Evolutionary conservation across 2,113 vertebrate species (phyloP), one percentile per base, ranked within the genome.

Genomic region (Gadus macrocephalus): DNA sequence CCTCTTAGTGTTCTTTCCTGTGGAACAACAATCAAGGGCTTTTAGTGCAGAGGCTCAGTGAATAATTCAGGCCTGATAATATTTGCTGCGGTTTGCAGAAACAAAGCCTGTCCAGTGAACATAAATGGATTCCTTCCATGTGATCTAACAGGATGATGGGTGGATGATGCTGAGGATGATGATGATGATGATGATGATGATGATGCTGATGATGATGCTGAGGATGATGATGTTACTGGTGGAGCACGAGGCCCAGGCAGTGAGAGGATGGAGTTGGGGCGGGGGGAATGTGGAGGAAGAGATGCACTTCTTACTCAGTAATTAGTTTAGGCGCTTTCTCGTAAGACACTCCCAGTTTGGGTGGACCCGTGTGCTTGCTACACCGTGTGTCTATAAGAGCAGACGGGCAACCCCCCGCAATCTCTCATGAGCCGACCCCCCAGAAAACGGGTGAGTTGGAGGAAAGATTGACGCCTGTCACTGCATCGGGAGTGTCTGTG

Each of bases 1-100:
- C 81, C 85, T 86, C 83, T 88, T 76, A 84, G 85, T 76, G 83
- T 87, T 85, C 83, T 90, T 89, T 90, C 88, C 87, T 78, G 79
- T 89, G 87, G 83, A 73, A 90, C 88, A 91, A 78, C 87, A 89
- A 90, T 91, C 87, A 83, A 61, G 68, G 82, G 95, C 96, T 95
- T 96, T 97, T 94, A 96, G 93, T 55, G 71, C 83, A 86, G 85
- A 92, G 90, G 84, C 89, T 14, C 91, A 85, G 85, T 98, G 92
- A 98, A 99, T 99, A 95, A 99, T 99, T 98, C 93, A 99, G 84
- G 74, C 70, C 90, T 92, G 86, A 90, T 91, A 90, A 90, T 88
- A 92, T 92, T 92, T 92, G 92, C 90, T 91, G 90, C 73, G 81
- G 81, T 89, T 88, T 69, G 67, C 89, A 71, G 84, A 90, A 90